phyloP scores from a whole-genome alignment of 1,140 invertebrate genomes.

The Manduca sexta region DNA sequence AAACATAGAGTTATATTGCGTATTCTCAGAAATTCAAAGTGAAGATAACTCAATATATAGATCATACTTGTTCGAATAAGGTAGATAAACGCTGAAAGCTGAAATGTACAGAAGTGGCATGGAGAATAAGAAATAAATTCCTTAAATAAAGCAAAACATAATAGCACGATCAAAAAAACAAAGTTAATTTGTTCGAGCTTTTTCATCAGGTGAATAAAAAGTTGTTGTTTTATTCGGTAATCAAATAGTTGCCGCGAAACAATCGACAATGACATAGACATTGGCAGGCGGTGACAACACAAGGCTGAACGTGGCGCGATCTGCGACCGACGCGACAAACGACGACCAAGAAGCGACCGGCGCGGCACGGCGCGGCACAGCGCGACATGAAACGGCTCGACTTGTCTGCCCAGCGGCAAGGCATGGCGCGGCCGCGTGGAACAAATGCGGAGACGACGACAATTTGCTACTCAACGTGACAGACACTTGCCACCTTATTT shows the following conservation, averaged over 20 bases:
- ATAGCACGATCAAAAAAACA: no score
- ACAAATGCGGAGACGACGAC: slow-evolving; percentile 55
- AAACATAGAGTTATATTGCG: neutral
- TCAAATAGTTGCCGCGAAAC: slow-evolving; percentile 25
- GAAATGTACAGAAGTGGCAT: no score
- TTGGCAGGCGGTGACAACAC: slow-evolving; percentile 27
- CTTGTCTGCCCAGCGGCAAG: slow-evolving; percentile 10
- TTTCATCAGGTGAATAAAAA: slow-evolving; percentile 2
- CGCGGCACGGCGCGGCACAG: slow-evolving; percentile 3
- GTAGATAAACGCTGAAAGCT: no score
- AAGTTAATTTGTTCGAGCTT: neutral
- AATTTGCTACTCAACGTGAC: slow-evolving; percentile 59
- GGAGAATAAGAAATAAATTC: no score
- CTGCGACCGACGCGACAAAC: slow-evolving; percentile 13
- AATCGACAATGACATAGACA: slow-evolving; percentile 45
- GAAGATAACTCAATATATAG: no score
- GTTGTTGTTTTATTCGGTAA: slow-evolving; percentile 6
- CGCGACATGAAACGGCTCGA: no score
- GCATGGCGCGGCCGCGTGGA: slow-evolving; percentile 30
- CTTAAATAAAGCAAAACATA: no score
- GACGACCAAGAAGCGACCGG: no score
- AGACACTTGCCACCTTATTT: slow-evolving; percentile 52
- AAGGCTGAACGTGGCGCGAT: slow-evolving; percentile 45
- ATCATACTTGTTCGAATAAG: no score
- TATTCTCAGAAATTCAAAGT: no score